Conservation (phyloP, 2,888 invertebrate species). For the Drosophila putrida region DNA sequence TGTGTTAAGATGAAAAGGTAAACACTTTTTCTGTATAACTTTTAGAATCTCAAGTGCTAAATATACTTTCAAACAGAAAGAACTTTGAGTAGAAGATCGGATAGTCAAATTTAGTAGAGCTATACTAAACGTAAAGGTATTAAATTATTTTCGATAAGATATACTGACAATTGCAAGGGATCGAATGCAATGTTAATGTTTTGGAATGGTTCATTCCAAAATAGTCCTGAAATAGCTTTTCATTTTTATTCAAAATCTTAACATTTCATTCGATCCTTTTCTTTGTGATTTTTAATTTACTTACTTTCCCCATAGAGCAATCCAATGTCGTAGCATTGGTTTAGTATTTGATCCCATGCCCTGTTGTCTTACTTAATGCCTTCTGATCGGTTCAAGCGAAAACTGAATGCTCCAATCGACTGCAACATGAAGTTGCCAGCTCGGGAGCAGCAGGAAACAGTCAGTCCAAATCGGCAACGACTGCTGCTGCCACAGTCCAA, state of each 20-base stretch:
- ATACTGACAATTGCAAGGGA: too few species aligned
- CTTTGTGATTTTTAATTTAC: background rate
- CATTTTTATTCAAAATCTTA: background rate
- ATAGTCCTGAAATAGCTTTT: too few species aligned
- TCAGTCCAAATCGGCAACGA: constrained; percentile 35
- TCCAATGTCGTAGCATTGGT: background rate
- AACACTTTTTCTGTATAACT: constrained; percentile 7
- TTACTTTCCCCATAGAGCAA: constrained; percentile 33
- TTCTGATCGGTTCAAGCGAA: constrained; percentile 51
- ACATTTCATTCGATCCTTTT: background rate
- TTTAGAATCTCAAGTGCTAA: background rate
- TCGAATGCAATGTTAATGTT: too few species aligned
- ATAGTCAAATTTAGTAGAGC: background rate
- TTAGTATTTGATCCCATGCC: constrained; percentile 21
- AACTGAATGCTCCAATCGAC: constrained; percentile 47
- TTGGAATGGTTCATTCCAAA: too few species aligned
- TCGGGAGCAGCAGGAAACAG: constrained; percentile 13
- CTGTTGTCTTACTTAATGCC: constrained; percentile 61
- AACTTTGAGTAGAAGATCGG: background rate
- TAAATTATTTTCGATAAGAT: too few species aligned
- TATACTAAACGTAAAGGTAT: too few species aligned
- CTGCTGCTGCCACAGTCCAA: constrained; percentile 63
- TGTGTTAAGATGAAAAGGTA: background rate
- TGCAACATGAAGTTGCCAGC: constrained; percentile 47
- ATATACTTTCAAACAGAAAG: background rate